These are phyloP conservation scores for Malacoctenus gilli DNA, from an alignment of 2,797 vertebrate species.

Conservation along the genomic window DNA sequence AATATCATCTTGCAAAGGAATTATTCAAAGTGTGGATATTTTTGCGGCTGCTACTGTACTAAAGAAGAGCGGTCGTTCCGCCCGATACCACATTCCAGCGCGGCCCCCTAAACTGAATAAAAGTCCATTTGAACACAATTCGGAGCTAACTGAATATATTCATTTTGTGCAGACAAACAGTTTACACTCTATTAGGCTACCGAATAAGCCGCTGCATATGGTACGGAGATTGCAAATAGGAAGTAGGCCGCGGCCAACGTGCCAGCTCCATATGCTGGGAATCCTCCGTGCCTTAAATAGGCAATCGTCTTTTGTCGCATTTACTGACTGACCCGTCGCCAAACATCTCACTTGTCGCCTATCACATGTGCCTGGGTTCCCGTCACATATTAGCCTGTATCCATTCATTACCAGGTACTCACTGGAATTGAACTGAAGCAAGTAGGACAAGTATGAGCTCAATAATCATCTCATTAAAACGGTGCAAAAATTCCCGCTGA, in stretches of 20 bases:
- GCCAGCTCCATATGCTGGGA: constrained; percentile 30
- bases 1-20: constrained; percentile 62
- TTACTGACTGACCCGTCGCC: constrained; percentile 37
- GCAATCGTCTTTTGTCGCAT: constrained; percentile 52
- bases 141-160: constrained; percentile 36
- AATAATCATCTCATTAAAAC: constrained; percentile 45
- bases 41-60: constrained; percentile 6
- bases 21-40: constrained; percentile 40
- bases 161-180: constrained; percentile 50
- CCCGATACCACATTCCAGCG: constrained; percentile 3
- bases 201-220: constrained; percentile 30
- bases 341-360: constrained; percentile 32
- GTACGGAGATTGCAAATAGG: constrained; percentile 33
- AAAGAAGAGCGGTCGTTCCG: constrained; percentile 16
- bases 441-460: constrained; percentile 32
- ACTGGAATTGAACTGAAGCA: constrained; percentile 41
- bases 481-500: constrained; percentile 35
- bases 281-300: constrained; percentile 28
- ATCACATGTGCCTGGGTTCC: constrained; percentile 10
- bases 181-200: constrained; percentile 43
- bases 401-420: constrained; percentile 23
- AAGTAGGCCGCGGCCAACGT: constrained; percentile 18
- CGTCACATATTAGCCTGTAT: constrained; percentile 1
- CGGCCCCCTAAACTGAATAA: constrained; percentile 2
- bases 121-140: constrained; percentile 37